A percentile compares a stretch with the other conserved stretches of the same genome.
phyloP scores from a whole-genome alignment of 2,113 vertebrate species.

The Terrapene triunguis region DNA sequence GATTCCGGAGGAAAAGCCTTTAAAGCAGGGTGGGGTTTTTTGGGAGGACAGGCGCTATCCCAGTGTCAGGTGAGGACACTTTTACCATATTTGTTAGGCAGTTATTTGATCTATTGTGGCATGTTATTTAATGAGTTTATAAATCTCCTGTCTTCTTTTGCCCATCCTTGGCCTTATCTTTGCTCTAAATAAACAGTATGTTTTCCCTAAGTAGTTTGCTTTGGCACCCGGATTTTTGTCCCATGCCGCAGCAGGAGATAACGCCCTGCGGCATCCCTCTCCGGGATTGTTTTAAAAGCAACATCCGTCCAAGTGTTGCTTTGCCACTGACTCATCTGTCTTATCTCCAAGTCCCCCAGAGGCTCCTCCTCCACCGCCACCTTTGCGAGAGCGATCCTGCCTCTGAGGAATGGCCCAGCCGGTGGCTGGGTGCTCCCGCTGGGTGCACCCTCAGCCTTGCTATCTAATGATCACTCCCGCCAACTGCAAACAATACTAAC shows the following conservation, averaged over 20 bases:
- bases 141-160: background rate
- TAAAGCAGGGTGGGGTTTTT: background rate
- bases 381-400: background rate
- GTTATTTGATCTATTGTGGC: background rate
- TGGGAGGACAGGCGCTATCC: background rate
- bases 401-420: too few species aligned
- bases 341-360: background rate
- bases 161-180: background rate
- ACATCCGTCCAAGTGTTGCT: background rate
- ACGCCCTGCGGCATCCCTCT: accelerated
- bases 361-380: too few species aligned
- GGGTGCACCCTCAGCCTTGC: background rate
- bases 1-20: background rate
- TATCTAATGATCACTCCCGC: background rate
- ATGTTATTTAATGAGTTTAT: background rate
- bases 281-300: background rate
- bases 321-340: background rate
- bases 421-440: too few species aligned
- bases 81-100: background rate
- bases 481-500: background rate
- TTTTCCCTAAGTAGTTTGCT: background rate
- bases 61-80: background rate
- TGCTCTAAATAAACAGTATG: background rate
- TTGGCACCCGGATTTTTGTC: background rate
- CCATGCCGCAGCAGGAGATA: accelerated